Percentiles rank a stretch among this genome's conserved stretches.
These are phyloP conservation scores for Chiridota heheva DNA, from an alignment of 35 echinoderm and acorn worm genomes.

Conservation along the genomic window DNA sequence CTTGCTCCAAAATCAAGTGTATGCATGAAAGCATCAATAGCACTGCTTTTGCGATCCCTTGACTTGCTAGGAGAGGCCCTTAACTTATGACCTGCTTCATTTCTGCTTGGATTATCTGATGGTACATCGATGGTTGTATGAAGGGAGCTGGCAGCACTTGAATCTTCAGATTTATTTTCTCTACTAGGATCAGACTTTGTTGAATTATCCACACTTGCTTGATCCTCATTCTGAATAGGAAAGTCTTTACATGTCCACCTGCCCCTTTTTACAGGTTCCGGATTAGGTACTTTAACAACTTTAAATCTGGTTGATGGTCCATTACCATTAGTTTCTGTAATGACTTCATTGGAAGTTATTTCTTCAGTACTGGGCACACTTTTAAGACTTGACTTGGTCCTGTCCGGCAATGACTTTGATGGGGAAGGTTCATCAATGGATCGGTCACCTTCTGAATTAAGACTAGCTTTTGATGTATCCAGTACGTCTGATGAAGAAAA, in stretches of 20 bases:
- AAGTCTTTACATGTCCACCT: slow-evolving; percentile 99
- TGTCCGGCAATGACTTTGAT: slow-evolving; percentile 44
- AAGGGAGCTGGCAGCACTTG: slow-evolving; percentile 98
- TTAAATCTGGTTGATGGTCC: slow-evolving; percentile 89
- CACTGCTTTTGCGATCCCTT: too few species aligned
- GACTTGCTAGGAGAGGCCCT: too few species aligned
- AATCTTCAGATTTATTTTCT: slow-evolving; percentile 82
- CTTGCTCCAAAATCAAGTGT: too few species aligned
- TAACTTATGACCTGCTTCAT: too few species aligned
- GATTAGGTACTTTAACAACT: slow-evolving; percentile 88
- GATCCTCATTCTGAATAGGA: slow-evolving; percentile 40
- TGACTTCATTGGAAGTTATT: slow-evolving; percentile 38
- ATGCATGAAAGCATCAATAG: too few species aligned
- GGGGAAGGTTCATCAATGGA: slow-evolving; percentile 44
- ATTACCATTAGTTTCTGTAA: slow-evolving; percentile 79
- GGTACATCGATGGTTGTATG: too few species aligned
- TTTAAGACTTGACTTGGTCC: neutral
- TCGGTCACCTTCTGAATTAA: slow-evolving; percentile 65
- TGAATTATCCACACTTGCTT: slow-evolving; percentile 48
- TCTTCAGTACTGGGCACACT: slow-evolving; percentile 48
- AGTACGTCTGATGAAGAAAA: slow-evolving; percentile 78
- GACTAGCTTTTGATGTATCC: slow-evolving; percentile 66
- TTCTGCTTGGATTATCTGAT: too few species aligned
- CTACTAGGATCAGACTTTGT: slow-evolving; percentile 50
- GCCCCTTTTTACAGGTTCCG: slow-evolving; percentile 85